Evolutionary conservation across 2,888 invertebrate species (phyloP).

Genomic region (Euzophera pinguis): DNA sequence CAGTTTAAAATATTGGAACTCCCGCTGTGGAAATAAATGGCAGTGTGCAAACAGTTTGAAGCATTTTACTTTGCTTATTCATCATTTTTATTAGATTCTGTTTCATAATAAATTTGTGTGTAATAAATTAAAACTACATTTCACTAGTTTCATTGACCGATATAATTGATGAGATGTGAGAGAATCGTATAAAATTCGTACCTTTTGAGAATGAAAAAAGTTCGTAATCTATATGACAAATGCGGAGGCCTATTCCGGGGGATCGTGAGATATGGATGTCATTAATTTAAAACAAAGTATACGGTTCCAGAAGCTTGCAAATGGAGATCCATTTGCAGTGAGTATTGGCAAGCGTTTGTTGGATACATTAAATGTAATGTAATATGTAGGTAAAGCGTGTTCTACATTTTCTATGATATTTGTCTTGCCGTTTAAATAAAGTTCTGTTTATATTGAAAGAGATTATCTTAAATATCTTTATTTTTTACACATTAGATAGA

Average conservation of each 20-base stretch:
- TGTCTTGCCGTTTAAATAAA: too few species aligned
- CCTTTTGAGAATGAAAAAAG: conserved; percentile 51
- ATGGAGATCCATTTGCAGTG: conserved; percentile 52
- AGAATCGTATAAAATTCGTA: conserved; percentile 46
- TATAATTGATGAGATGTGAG: conserved; percentile 33
- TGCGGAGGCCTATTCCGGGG: conserved; percentile 56
- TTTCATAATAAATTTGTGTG: neutral
- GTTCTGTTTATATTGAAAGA: too few species aligned
- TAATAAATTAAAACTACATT: too few species aligned
- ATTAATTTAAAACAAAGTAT: conserved; percentile 67
- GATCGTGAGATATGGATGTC: conserved; percentile 55
- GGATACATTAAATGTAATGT: conserved; percentile 40
- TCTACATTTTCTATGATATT: neutral
- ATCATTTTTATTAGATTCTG: conserved; percentile 23
- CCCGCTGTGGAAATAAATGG: conserved; percentile 38
- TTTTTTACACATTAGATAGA: too few species aligned
- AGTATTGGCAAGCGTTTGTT: conserved; percentile 47
- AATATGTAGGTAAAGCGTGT: neutral
- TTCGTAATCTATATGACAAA: conserved; percentile 68
- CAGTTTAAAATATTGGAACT: conserved; percentile 41
- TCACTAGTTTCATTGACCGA: neutral
- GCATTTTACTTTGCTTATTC: conserved; percentile 37
- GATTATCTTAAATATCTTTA: too few species aligned
- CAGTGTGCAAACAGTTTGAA: conserved; percentile 41
- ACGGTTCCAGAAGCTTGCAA: conserved; percentile 41